phyloP scores from a whole-genome alignment of 2,797 vertebrate genomes.

The Synanceia verrucosa region DNA sequence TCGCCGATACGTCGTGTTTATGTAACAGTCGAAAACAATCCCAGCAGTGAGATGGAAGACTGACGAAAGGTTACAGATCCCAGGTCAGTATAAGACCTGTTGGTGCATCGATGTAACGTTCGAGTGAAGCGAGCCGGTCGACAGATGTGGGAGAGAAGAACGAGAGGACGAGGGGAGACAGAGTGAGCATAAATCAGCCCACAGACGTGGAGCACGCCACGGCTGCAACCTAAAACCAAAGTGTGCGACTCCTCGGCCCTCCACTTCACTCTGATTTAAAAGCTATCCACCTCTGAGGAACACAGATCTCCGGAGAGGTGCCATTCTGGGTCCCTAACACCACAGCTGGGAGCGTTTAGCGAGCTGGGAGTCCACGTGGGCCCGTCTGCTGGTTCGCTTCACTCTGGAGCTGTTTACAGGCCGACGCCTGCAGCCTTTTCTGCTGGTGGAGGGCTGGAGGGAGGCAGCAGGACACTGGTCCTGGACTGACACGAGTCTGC shows the following conservation, averaged over 20 bases:
- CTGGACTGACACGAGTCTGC: conserved; percentile 45
- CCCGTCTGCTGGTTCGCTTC: conserved; percentile 77
- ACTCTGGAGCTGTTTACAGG: conserved; percentile 77
- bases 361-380: conserved; percentile 53
- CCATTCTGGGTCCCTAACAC: conserved; percentile 60
- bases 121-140: conserved; percentile 35
- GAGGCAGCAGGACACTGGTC: conserved; percentile 29
- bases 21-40: conserved; percentile 58
- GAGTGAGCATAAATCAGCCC: conserved; percentile 39
- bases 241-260: conserved; percentile 13
- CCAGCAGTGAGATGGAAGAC: conserved; percentile 53
- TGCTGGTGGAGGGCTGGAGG: conserved; percentile 21
- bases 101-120: conserved; percentile 53
- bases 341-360: conserved; percentile 77
- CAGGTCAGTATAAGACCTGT: conserved; percentile 56
- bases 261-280: conserved; percentile 53
- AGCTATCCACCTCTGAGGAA: conserved; percentile 9
- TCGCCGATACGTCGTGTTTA: conserved; percentile 60
- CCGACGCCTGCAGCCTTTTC: conserved; percentile 67
- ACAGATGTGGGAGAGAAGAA: conserved; percentile 3
- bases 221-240: conserved; percentile 55
- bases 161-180: conserved; percentile 18
- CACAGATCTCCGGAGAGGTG: conserved; percentile 60
- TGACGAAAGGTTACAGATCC: conserved; percentile 62
- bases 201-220: conserved; percentile 6